Conservation (phyloP, 2,113 vertebrate species). For the Telmatochromis sp. region DNA sequence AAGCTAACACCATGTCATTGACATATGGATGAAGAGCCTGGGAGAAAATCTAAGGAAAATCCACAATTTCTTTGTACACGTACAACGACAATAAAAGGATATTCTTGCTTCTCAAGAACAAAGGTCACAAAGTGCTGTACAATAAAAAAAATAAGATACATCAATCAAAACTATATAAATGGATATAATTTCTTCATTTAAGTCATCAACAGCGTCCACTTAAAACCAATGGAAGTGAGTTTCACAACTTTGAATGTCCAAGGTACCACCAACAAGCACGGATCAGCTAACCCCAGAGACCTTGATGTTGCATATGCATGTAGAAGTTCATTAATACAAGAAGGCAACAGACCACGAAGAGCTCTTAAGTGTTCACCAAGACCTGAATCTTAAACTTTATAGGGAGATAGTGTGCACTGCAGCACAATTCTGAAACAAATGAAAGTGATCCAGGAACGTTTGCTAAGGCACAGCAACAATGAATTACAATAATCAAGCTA, state of each 20-base stretch:
- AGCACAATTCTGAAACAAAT: background rate
- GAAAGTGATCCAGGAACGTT: background rate
- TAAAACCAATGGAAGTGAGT: background rate
- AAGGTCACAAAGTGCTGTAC: background rate
- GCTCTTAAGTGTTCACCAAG: background rate
- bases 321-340: background rate
- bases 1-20: background rate
- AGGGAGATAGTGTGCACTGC: background rate
- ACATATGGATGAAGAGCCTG: background rate
- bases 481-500: background rate
- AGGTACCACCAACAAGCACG: background rate
- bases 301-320: background rate
- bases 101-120: background rate
- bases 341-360: background rate
- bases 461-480: rapidly evolving
- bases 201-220: background rate
- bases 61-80: background rate
- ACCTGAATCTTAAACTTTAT: background rate
- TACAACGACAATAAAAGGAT: background rate
- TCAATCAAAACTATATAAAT: background rate
- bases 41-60: background rate
- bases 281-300: background rate
- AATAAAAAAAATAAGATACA: background rate
- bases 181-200: background rate
- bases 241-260: background rate